Conservation (phyloP, 2,797 vertebrate genomes). For the Florisuga fusca region DNA sequence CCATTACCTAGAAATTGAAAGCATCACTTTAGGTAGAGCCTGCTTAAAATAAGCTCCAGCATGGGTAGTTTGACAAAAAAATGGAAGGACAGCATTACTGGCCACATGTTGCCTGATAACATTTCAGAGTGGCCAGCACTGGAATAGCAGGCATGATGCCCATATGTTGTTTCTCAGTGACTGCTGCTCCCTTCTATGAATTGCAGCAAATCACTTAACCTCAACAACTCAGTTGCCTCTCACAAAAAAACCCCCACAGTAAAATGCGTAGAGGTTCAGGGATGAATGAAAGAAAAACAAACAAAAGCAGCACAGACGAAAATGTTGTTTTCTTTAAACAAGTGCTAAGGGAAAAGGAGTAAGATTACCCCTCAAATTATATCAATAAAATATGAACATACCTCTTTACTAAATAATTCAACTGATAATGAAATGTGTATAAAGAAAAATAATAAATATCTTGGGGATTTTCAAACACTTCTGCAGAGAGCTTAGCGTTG, state of each 20-base stretch:
- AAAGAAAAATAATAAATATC: constrained; percentile 41
- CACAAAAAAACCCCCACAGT: not conserved
- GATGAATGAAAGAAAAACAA: constrained; percentile 25
- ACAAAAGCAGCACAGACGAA: not conserved
- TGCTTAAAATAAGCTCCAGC: not conserved
- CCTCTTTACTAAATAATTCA: constrained; percentile 56
- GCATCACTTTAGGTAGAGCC: not conserved
- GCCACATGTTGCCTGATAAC: not conserved
- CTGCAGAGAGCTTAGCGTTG: not conserved
- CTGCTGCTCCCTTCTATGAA: not conserved
- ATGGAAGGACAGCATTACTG: not conserved
- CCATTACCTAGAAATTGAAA: not conserved
- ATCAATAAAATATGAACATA: constrained; percentile 47
- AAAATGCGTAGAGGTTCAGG: not conserved
- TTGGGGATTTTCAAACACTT: constrained; percentile 3
- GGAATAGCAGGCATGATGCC: not conserved
- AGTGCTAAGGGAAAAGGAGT: constrained; percentile 4
- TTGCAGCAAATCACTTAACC: not conserved
- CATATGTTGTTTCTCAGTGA: not conserved
- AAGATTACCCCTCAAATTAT: constrained; percentile 29
- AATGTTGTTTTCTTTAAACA: constrained; percentile 23
- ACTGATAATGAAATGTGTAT: constrained; percentile 21
- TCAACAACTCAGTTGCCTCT: not conserved
- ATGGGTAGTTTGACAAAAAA: not conserved
- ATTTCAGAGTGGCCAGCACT: not conserved